Evolutionary conservation across 2,113 vertebrate genomes (phyloP).

Genomic region (Channa maculata): DNA sequence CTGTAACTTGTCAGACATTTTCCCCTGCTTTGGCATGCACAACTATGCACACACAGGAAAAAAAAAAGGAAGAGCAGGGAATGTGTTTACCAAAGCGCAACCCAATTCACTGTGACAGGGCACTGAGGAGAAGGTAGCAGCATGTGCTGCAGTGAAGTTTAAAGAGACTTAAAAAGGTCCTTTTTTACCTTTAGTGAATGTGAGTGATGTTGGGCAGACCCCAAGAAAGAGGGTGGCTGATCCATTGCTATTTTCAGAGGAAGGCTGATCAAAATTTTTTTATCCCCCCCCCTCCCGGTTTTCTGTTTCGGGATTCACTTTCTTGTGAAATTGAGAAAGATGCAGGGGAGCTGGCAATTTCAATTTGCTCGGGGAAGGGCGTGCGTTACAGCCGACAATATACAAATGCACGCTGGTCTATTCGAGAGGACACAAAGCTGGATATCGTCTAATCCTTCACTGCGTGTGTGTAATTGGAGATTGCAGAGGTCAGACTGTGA

Average conservation of each 20-base stretch:
- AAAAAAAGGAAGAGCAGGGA: constrained; percentile 44
- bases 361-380: constrained; percentile 26
- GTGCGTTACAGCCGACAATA: background rate
- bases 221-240: constrained; percentile 27
- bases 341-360: constrained; percentile 37
- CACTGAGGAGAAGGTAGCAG: constrained; percentile 53
- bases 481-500: constrained; percentile 52
- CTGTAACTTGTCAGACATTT: background rate
- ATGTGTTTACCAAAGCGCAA: constrained; percentile 63
- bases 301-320: constrained; percentile 24
- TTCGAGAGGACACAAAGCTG: constrained; percentile 15
- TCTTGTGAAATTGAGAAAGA: constrained; percentile 42
- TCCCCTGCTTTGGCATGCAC: background rate
- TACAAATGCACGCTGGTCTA: constrained; percentile 3
- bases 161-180: constrained; percentile 64
- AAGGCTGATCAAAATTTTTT: constrained; percentile 32
- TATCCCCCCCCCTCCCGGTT: background rate
- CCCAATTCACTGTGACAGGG: constrained; percentile 59
- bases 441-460: constrained; percentile 14
- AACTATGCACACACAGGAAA: constrained; percentile 3
- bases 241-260: constrained; percentile 37
- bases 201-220: constrained; percentile 66
- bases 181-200: constrained; percentile 59
- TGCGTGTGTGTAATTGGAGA: constrained; percentile 40
- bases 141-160: constrained; percentile 64